Evolutionary conservation across 2,113 vertebrate species (phyloP).

Genomic region (Eonycteris spelaea): DNA sequence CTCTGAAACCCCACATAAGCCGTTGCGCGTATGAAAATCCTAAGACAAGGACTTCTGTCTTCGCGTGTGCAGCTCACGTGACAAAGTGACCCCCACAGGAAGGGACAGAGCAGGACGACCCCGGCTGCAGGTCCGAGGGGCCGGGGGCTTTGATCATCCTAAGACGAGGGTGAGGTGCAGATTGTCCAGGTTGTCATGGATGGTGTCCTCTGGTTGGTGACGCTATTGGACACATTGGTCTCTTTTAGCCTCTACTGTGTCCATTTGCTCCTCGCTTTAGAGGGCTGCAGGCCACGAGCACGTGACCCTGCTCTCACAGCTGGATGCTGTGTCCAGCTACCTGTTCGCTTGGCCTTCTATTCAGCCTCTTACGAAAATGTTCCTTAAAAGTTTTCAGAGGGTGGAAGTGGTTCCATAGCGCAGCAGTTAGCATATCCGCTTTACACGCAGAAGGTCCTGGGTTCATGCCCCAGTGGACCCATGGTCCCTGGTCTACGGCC

Average conservation of each 20-base stretch:
- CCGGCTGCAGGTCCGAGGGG: accelerated
- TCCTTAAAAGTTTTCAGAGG: neutral
- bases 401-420: neutral
- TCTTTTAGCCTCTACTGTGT: neutral
- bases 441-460: too few species aligned
- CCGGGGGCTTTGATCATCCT: accelerated
- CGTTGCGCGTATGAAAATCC: neutral
- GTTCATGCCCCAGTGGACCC: too few species aligned
- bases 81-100: neutral
- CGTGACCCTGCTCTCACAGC: accelerated
- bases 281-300: accelerated
- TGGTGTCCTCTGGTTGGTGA: neutral
- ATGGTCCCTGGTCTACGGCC: too few species aligned
- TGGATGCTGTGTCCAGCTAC: accelerated
- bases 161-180: accelerated
- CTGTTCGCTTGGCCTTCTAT: accelerated
- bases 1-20: neutral
- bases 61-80: neutral
- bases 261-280: neutral
- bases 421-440: too few species aligned
- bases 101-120: neutral
- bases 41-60: neutral
- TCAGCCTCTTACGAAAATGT: too few species aligned
- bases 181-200: accelerated
- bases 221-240: neutral